Evolutionary conservation across 1,140 invertebrate species (phyloP).

Genomic region (Palaemon carinicauda): DNA sequence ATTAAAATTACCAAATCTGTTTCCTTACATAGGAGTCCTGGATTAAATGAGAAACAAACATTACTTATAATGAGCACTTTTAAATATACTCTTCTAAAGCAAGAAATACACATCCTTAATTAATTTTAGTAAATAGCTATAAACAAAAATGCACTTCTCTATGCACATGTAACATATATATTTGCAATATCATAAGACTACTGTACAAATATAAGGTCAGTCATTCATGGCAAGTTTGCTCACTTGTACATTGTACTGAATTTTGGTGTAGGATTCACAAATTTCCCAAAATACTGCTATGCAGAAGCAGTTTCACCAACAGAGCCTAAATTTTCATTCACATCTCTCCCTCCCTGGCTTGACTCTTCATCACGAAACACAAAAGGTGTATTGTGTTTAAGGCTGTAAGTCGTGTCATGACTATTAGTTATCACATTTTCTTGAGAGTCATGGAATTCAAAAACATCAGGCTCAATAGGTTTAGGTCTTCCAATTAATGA

Average conservation of each 20-base stretch:
- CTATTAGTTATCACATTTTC: constrained; percentile 3
- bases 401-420: background rate
- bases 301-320: constrained; percentile 42
- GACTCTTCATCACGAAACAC: constrained; percentile 40
- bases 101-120: too few relatives aligned
- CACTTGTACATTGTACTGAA: constrained; percentile 27
- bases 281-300: constrained; percentile 20
- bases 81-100: too few relatives aligned
- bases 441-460: constrained; percentile 33
- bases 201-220: constrained; percentile 17
- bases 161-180: constrained; percentile 34
- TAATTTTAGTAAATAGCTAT: background rate
- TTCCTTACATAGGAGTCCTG: too few relatives aligned
- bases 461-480: constrained; percentile 27
- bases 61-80: too few relatives aligned
- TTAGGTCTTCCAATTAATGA: background rate
- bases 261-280: background rate
- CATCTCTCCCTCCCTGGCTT: constrained; percentile 36
- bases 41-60: too few relatives aligned
- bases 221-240: constrained; percentile 23
- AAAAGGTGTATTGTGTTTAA: constrained; percentile 15
- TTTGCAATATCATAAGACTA: background rate
- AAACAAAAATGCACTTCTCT: background rate
- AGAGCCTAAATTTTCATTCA: constrained; percentile 40
- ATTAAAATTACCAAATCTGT: too few relatives aligned